Percentiles rank a stretch among this genome's conserved stretches.
Conservation (phyloP, 2,888 invertebrate genomes). For the Timema podura region DNA sequence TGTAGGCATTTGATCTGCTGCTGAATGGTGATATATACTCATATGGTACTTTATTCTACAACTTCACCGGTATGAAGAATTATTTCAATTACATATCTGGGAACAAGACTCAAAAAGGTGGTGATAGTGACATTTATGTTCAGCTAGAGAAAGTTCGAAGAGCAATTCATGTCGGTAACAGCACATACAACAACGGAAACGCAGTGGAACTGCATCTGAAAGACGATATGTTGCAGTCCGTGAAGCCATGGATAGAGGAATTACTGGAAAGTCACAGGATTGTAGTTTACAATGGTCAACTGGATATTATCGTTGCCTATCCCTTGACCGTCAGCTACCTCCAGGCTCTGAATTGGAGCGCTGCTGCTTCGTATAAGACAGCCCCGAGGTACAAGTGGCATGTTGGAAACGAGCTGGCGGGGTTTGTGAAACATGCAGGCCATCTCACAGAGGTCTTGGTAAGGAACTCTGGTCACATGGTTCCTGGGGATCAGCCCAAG, state of each 20-base stretch:
- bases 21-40: slow-evolving; percentile 64
- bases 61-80: slow-evolving; percentile 70
- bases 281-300: slow-evolving; percentile 83
- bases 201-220: slow-evolving; percentile 67
- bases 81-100: slow-evolving; percentile 71
- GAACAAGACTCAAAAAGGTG: slow-evolving; percentile 51
- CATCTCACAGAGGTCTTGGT: slow-evolving; percentile 71
- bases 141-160: slow-evolving; percentile 60
- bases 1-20: slow-evolving; percentile 58
- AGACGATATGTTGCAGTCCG: slow-evolving; percentile 76
- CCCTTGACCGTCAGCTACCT: slow-evolving; percentile 79
- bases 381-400: slow-evolving; percentile 66
- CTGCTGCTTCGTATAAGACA: slow-evolving; percentile 58
- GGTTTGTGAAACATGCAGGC: slow-evolving; percentile 68
- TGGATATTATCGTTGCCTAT: slow-evolving; percentile 88
- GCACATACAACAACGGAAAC: slow-evolving; percentile 60
- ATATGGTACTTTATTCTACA: slow-evolving; percentile 59
- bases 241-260: slow-evolving; percentile 67
- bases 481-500: slow-evolving; percentile 72
- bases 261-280: slow-evolving; percentile 65
- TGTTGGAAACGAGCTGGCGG: slow-evolving; percentile 64
- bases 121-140: slow-evolving; percentile 56
- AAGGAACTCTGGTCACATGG: slow-evolving; percentile 78
- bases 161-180: slow-evolving; percentile 81
- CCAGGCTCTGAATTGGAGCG: slow-evolving; percentile 61